Percentiles rank a stretch among this genome's conserved stretches.
Conservation (phyloP, 2,797 vertebrate genomes). For the Myiotriccus ornatus region DNA sequence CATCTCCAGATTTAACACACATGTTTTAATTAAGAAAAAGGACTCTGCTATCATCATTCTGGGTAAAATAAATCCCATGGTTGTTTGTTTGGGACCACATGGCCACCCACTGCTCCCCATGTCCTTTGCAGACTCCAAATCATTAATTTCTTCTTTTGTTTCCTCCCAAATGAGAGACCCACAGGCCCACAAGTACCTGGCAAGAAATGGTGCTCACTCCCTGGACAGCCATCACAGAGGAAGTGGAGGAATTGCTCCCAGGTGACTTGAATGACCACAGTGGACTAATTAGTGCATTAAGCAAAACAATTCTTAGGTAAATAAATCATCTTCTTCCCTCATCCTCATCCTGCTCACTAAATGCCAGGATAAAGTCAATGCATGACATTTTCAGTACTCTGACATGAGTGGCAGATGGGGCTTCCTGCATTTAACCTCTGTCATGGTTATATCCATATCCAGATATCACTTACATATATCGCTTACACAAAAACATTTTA, state of each 20-base stretch:
- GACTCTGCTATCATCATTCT: not conserved
- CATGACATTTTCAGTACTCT: not conserved
- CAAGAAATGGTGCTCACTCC: not conserved
- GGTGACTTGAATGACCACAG: not conserved
- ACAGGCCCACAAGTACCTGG: not conserved
- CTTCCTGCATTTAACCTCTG: not conserved
- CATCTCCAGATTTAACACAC: not conserved
- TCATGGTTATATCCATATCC: not conserved
- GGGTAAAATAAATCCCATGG: not conserved
- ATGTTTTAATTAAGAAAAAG: not conserved
- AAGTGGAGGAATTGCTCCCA: not conserved
- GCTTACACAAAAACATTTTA: not conserved
- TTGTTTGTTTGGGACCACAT: not conserved
- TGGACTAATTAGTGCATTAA: not conserved
- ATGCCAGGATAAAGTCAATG: not conserved
- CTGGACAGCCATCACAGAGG: not conserved
- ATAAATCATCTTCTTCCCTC: not conserved
- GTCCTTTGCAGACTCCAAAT: not conserved
- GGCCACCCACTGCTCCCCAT: not conserved
- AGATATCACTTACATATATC: accelerated
- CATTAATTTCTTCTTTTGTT: not conserved
- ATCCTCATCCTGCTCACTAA: not conserved
- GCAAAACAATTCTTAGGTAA: not conserved
- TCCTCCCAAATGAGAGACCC: not conserved
- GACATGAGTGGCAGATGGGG: not conserved